phyloP scores from a whole-genome alignment of 2,113 vertebrate species.

The Toxotes jaculatrix region DNA sequence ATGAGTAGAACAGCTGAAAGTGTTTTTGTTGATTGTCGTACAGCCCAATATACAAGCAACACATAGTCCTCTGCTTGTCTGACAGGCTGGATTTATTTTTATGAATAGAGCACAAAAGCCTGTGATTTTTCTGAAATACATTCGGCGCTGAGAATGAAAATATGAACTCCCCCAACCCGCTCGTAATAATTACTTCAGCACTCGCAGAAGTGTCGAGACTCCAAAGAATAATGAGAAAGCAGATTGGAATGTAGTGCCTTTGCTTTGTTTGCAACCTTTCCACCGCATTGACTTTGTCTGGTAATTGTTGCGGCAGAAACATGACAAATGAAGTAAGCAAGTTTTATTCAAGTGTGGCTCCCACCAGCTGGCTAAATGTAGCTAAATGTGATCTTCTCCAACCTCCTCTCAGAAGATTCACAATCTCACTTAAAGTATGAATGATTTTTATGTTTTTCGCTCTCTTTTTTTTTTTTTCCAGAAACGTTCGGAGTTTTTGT shows the following conservation, averaged over 20 bases:
- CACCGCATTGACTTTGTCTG: slow-evolving; percentile 58
- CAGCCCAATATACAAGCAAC: background rate
- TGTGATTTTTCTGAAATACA: slow-evolving; percentile 13
- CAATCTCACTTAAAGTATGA: background rate
- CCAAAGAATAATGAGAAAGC: slow-evolving; percentile 43
- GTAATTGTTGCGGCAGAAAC: slow-evolving; percentile 52
- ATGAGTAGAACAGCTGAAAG: slow-evolving; percentile 31
- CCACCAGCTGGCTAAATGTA: slow-evolving; percentile 28
- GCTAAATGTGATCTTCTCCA: slow-evolving; percentile 16
- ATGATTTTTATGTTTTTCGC: slow-evolving; percentile 2
- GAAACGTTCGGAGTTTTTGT: background rate
- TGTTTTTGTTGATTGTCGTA: slow-evolving; percentile 33
- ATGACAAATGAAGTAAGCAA: slow-evolving; percentile 55
- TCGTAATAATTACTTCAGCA: slow-evolving; percentile 52
- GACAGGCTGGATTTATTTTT: slow-evolving; percentile 34
- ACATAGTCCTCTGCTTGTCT: slow-evolving; percentile 2
- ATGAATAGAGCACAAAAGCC: slow-evolving; percentile 30
- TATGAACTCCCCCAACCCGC: slow-evolving; percentile 11
- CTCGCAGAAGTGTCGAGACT: slow-evolving; percentile 17
- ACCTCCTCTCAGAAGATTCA: background rate
- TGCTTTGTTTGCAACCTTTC: slow-evolving; percentile 66
- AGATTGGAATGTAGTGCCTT: slow-evolving; percentile 44
- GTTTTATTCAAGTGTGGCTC: slow-evolving; percentile 36
- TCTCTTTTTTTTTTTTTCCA: background rate
- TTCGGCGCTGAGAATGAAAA: slow-evolving; percentile 40